Percentiles rank a stretch among this genome's conserved stretches.
Evolutionary conservation across 2,888 invertebrate species (phyloP).

Genomic region (Rhopalosiphum nymphaeae): DNA sequence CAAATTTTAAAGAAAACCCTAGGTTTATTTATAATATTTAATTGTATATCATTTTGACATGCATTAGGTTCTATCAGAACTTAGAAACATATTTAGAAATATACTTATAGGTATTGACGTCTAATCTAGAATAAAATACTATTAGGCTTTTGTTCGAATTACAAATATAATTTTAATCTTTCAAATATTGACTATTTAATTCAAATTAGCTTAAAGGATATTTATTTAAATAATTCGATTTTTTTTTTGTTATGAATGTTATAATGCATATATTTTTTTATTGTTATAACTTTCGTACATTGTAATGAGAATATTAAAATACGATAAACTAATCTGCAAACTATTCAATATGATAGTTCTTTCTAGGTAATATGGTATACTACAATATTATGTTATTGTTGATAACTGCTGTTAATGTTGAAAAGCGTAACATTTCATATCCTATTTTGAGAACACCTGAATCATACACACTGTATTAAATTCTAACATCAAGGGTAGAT

Average conservation of each 20-base stretch:
- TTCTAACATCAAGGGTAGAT: constrained; percentile 38
- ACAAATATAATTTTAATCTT: neutral
- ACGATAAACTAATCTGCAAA: neutral
- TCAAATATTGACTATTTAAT: neutral
- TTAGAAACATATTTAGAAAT: neutral
- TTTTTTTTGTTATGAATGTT: neutral
- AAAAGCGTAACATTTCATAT: neutral
- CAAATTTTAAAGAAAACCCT: neutral
- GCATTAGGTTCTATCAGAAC: neutral
- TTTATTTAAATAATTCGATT: constrained; percentile 1
- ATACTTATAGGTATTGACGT: neutral
- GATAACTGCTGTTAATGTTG: neutral
- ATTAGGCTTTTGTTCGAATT: neutral
- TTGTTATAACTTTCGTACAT: too few species aligned
- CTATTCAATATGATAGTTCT: neutral
- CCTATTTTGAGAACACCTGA: neutral
- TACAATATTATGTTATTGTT: neutral
- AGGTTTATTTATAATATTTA: neutral
- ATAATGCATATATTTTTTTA: neutral
- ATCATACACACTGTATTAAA: constrained; percentile 48
- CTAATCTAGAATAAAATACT: neutral
- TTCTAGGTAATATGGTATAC: neutral
- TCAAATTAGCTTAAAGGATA: neutral
- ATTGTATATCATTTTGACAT: neutral
- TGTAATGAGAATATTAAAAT: neutral